Base-by-base conservation (phyloP, 2,113 vertebrate species). In the Xiphophorus maculatus region DNA sequence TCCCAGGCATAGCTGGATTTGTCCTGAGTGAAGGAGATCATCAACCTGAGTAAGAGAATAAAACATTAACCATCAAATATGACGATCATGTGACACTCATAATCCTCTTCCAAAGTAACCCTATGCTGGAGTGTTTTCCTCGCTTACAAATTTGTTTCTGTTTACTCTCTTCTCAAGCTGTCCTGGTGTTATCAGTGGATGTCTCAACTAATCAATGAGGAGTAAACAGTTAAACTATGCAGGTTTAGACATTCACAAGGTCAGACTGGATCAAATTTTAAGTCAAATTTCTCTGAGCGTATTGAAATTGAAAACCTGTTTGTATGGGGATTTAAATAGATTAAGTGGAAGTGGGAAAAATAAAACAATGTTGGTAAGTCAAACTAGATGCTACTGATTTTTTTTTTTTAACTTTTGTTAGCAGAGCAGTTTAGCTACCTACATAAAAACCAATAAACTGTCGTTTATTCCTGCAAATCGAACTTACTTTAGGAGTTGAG, bases 401-500 rank as follows among this genome's bases (percentile, higher is more conserved):
- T 2, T 8, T 35, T 35, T 8, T 35, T 35, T 9, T 9, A 8
- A 7, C 7, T 6, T 54, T 51, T 22, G 48, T 51, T 51, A 51
- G 48, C 17, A 51, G 48, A 51, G 14, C 48, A 51, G 7, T 22
- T 51, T 51, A 8, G 19, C 48, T 51, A 51, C 48, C 14, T 0
- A 22, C 12, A 14, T 63, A 63, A 3, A 13, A 29, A 15, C 12
- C 27, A 13, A 63, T 51, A 22, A 17, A 19, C 2, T 35, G 35
- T 35, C 9, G 9, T 35, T 35, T 35, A 35, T 35, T 35, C 35
- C 44, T 19, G 5, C 14, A 48, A 19, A 48, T 6, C 15, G 19
- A 48, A 48, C 44, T 19, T 85, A 99, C 98, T 98, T 99, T 15
- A 98, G 94, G 35, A 99, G 88, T 84, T 97, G 98, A 29, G 98